Conservation (phyloP, 2,888 invertebrate genomes). For the Cacoxenus indagator region DNA sequence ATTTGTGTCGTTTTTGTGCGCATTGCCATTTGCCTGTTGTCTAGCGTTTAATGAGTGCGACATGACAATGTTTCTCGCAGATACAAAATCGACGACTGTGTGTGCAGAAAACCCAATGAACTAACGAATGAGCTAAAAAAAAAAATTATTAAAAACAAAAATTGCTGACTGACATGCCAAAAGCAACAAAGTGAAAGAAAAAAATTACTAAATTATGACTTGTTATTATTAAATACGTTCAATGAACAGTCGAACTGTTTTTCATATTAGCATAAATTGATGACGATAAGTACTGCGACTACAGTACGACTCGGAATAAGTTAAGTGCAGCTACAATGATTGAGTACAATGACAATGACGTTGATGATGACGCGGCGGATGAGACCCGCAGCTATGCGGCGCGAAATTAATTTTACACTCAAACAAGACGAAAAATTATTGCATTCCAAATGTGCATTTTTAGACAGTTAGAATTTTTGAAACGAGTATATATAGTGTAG, state of each 20-base stretch:
- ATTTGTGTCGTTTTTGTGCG: background rate
- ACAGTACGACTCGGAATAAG: too few relatives aligned
- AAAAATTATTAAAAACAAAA: background rate
- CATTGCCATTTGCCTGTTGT: constrained; percentile 6
- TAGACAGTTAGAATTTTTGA: too few relatives aligned
- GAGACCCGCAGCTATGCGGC: background rate
- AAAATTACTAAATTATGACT: constrained; percentile 13
- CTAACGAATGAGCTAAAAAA: background rate
- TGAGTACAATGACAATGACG: background rate
- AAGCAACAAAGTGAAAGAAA: background rate
- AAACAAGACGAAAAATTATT: background rate
- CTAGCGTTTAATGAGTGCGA: constrained; percentile 12
- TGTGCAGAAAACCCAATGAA: background rate
- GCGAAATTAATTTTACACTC: constrained; percentile 24
- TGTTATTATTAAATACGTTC: constrained; percentile 11
- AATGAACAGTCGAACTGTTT: constrained; percentile 10
- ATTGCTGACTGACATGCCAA: constrained; percentile 1
- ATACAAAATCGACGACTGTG: background rate
- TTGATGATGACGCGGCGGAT: background rate
- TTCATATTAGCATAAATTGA: background rate
- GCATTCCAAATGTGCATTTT: too few relatives aligned
- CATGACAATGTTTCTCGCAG: constrained; percentile 8
- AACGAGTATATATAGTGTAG: too few relatives aligned
- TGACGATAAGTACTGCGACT: too few relatives aligned
- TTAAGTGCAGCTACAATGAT: background rate